Evolutionary conservation across 2,113 vertebrate genomes (phyloP), one percentile per base, ranked within the genome.

Genomic region (Varanus salvator): DNA sequence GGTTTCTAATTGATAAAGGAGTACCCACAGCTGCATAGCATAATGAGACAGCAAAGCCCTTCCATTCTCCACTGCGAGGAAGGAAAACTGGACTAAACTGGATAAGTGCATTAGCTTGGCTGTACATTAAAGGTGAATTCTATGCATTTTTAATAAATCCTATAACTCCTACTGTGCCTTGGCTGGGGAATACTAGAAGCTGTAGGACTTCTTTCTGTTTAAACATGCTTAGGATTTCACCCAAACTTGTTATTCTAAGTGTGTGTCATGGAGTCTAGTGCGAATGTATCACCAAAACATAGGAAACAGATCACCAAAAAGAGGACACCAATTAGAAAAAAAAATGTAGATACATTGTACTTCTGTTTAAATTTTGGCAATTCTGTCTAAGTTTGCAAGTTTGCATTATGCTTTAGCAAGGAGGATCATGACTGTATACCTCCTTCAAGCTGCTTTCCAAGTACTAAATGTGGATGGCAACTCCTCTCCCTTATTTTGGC

Each of bases 1-100:
- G 85, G 38, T 87, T 96, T 90, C 90, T 64, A 86, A 57, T 90
- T 92, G 94, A 80, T 74, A 93, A 92, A 86, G 87, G 71, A 93
- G 8, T 82, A 91, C 84, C 48, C 91, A 86, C 66, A 80, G 93
- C 90, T 94, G 57, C 38, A 90, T 17, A 86, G 87, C 86, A 66
- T 38, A 17, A 93, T 19, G 27, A 68, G 74, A 80, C 89, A 93
- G 75, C 38, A 80, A 88, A 31, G 66, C 25, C 76, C 1, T 88
- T 60, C 88, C 76, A 90, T 77, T 21, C 90, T 84, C 15, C 31
- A 8, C n/a, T 15, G 15, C 6, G 71, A 69, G 17, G 78, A 91
- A 89, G n/a, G 44, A 44, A 87, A 25, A 88, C 19, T 89, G 76
- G 81, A 85, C 27, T 80, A 90, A 54, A 44, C 0, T 2, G 38